A percentile compares a stretch with the other conserved stretches of the same genome.
Conservation (phyloP, 2,797 vertebrate genomes). For the Premnoplex brunnescens region DNA sequence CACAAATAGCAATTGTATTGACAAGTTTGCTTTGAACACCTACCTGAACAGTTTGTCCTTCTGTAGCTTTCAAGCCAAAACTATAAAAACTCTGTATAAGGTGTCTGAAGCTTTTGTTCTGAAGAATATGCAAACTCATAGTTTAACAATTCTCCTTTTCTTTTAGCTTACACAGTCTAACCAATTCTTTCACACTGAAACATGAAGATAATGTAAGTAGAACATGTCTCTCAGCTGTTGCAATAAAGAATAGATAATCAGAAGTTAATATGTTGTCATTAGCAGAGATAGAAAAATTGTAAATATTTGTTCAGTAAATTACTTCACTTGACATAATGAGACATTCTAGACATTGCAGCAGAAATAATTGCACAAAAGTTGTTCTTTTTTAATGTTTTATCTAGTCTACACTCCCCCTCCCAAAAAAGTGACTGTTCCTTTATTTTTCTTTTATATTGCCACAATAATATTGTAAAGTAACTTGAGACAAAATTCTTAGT, state of each 20-base stretch:
- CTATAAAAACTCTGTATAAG: background rate
- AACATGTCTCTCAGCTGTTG: background rate
- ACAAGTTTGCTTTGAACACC: background rate
- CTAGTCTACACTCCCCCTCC: background rate
- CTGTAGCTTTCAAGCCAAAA: background rate
- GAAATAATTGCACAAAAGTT: background rate
- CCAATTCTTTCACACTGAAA: background rate
- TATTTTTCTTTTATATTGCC: background rate
- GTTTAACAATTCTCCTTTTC: background rate
- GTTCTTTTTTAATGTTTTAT: background rate
- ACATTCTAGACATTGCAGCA: background rate
- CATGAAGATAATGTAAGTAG: background rate
- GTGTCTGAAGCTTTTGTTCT: background rate
- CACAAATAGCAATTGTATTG: background rate
- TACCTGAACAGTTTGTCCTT: background rate
- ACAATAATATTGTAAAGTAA: background rate
- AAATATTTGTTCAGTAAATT: conserved; percentile 63
- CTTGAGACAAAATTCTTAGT: background rate
- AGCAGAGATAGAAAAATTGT: conserved; percentile 12
- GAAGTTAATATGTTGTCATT: conserved; percentile 1
- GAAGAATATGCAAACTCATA: background rate
- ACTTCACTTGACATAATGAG: conserved; percentile 43
- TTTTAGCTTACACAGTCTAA: background rate
- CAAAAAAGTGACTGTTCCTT: background rate
- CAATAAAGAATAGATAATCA: conserved; percentile 46